Evolutionary conservation across 1,140 invertebrate genomes (phyloP), one percentile per base, ranked within the genome.

Genomic region (Doryteuthis pealeii): DNA sequence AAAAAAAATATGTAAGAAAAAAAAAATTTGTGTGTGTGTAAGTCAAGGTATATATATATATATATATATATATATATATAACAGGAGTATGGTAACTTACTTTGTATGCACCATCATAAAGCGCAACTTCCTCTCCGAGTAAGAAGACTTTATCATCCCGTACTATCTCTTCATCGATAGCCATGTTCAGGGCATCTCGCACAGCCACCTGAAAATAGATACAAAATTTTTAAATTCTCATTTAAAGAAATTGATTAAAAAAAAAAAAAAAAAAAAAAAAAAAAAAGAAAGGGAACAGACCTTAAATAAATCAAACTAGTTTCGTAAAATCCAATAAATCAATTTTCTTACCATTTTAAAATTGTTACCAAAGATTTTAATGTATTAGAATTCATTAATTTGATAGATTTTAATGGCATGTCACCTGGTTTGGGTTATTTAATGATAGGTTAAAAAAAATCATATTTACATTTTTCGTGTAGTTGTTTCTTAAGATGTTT

Each of bases 41-140:
- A n/a, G n/a, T n/a, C n/a, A n/a, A n/a, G n/a, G n/a, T n/a, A n/a
- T n/a, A n/a, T n/a, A n/a, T n/a, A n/a, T n/a, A n/a, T n/a, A n/a
- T n/a, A n/a, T n/a, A n/a, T n/a, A n/a, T n/a, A n/a, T n/a, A n/a
- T n/a, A n/a, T n/a, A n/a, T n/a, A n/a, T n/a, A n/a, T n/a, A n/a
- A n/a, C n/a, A n/a, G n/a, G n/a, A n/a, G n/a, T n/a, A 40, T 5
- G 35, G 10, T 40, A 62, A 33, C 62, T 73, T 70, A 91, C 90
- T 83, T 99, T 99, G 82, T 99, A 99, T 31, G 97, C 97, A 74
- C 98, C 98, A 86, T 99, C 97, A 83, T 99, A 99, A 88, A 94
- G 91, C n/a, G 97, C 97, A 0, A 99, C 98, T 90, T 99, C 98
- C 89, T 99, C 98, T 45, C 98, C 98, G 62, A 99, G 81, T 28